These are phyloP conservation scores for Lycocerus yunnanus DNA, from an alignment of 2,888 invertebrate species.

Conservation along the genomic window DNA sequence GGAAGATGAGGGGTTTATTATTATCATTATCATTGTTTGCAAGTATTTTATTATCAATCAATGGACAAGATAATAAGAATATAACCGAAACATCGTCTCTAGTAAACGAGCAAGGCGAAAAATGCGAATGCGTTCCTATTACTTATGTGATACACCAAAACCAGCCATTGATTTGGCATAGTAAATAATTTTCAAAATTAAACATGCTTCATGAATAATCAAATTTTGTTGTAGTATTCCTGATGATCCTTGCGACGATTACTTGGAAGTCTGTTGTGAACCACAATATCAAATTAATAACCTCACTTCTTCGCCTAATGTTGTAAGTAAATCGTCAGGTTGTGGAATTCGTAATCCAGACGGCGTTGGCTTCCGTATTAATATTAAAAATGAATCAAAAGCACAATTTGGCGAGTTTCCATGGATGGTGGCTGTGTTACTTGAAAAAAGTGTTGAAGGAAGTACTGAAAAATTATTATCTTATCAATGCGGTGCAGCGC, in stretches of 20 bases:
- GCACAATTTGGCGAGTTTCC: slow-evolving; percentile 79
- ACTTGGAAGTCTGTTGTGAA: slow-evolving; percentile 64
- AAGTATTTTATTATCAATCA: too few species aligned
- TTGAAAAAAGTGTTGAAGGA: slow-evolving; percentile 59
- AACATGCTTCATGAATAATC: too few species aligned
- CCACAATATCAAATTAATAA: slow-evolving; percentile 43
- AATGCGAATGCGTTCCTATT: too few species aligned
- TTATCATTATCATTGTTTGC: too few species aligned
- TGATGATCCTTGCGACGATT: slow-evolving; percentile 42
- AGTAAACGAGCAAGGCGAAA: too few species aligned
- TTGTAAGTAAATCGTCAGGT: slow-evolving; percentile 47
- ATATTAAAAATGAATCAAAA: slow-evolving; percentile 66
- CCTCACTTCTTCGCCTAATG: slow-evolving; percentile 44
- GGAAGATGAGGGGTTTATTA: too few species aligned
- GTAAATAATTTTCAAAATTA: too few species aligned
- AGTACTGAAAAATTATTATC: slow-evolving; percentile 59
- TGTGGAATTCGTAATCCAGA: slow-evolving; percentile 76
- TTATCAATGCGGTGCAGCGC: slow-evolving; percentile 79
- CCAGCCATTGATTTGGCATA: too few species aligned
- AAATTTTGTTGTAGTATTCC: too few species aligned
- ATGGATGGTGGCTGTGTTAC: slow-evolving; percentile 80
- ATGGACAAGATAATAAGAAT: too few species aligned
- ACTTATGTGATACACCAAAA: too few species aligned
- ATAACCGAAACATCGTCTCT: too few species aligned
- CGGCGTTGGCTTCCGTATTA: slow-evolving; percentile 74